These are phyloP conservation scores for Thysanoteuthis rhombus DNA, from an alignment of 2,888 invertebrate species.

Conservation along the genomic window DNA sequence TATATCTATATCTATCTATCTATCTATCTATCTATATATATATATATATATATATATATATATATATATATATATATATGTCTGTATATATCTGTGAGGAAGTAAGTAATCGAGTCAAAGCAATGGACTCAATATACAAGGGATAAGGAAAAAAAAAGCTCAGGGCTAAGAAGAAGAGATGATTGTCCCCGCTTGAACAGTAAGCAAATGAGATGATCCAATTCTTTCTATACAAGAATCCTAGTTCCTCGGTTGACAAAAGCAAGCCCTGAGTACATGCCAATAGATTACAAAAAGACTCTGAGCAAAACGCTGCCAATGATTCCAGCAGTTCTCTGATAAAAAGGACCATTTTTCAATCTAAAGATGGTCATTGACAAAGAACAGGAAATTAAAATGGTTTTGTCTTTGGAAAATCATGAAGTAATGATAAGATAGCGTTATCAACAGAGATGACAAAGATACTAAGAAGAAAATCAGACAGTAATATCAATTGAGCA, in stretches of 20 bases:
- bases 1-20: no score
- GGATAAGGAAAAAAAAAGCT: not conserved
- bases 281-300: not conserved
- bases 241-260: not conserved
- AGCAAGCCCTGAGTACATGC: not conserved
- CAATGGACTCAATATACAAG: not conserved
- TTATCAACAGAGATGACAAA: not conserved
- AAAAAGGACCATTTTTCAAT: constrained; percentile 12
- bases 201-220: not conserved
- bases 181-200: not conserved
- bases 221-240: not conserved
- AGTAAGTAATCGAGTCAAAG: not conserved
- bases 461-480: not conserved
- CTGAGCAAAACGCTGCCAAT: not conserved
- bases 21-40: no score
- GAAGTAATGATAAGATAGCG: not conserved
- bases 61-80: no score
- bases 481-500: not conserved
- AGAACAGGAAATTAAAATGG: constrained; percentile 12
- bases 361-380: not conserved
- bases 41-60: no score
- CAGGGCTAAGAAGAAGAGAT: not conserved
- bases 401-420: not conserved
- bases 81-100: no score
- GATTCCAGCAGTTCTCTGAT: not conserved